phyloP scores from a whole-genome alignment of 2,113 vertebrate genomes.

The Psittacus erithacus region DNA sequence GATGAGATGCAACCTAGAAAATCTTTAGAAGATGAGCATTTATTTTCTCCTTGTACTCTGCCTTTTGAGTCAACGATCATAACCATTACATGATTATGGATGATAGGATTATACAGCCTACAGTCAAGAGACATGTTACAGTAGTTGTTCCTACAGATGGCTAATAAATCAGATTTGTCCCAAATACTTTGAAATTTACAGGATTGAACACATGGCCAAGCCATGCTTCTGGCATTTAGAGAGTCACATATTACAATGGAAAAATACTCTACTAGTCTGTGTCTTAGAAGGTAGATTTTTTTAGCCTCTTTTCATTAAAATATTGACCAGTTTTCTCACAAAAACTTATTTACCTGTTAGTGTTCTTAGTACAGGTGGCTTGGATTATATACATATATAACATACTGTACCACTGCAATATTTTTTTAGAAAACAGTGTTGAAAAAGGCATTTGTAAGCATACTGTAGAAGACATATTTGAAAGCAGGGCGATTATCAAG shows the following conservation, averaged over 20 bases:
- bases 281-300: neutral
- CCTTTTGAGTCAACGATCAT: neutral
- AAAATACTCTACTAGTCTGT: neutral
- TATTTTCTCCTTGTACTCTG: neutral
- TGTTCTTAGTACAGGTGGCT: neutral
- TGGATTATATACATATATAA: neutral
- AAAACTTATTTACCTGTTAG: neutral
- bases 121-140: neutral
- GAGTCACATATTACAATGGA: neutral
- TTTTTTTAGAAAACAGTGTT: neutral
- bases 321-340: neutral
- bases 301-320: neutral
- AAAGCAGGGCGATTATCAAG: neutral
- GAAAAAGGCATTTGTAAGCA: neutral
- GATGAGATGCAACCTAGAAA: neutral
- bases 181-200: constrained; percentile 15
- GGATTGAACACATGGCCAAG: neutral
- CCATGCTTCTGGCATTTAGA: neutral
- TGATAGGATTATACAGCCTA: neutral
- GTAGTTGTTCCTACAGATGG: neutral
- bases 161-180: constrained; percentile 38
- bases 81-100: neutral
- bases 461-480: neutral
- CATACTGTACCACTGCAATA: neutral
- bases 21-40: neutral